Percentiles rank a stretch among this genome's conserved stretches.
These are phyloP conservation scores for Antennarius maculatus DNA, from an alignment of 2,797 vertebrate genomes.

Conservation along the genomic window DNA sequence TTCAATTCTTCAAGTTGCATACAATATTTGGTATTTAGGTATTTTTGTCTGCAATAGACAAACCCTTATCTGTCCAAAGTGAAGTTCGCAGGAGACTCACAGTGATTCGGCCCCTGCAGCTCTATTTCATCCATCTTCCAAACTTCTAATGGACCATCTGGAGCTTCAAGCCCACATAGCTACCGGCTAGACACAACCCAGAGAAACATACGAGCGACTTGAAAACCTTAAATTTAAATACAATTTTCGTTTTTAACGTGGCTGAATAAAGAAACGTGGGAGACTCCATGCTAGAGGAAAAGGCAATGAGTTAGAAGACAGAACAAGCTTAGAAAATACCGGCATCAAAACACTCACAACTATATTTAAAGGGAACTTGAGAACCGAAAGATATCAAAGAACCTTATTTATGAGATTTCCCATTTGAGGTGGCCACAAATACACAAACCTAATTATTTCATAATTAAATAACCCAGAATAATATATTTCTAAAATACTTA, in stretches of 20 bases:
- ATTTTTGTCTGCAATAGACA: slow-evolving; percentile 25
- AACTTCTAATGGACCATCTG: slow-evolving; percentile 43
- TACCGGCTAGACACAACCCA: slow-evolving; percentile 31
- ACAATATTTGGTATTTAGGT: slow-evolving; percentile 2
- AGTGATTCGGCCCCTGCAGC: slow-evolving; percentile 26
- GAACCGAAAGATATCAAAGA: slow-evolving; percentile 16
- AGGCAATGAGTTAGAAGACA: slow-evolving; percentile 5
- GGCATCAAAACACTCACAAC: neutral
- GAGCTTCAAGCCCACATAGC: slow-evolving; percentile 21
- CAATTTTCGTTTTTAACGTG: slow-evolving; percentile 12
- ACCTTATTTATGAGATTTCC: neutral
- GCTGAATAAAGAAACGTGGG: slow-evolving; percentile 5
- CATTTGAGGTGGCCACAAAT: too few species aligned
- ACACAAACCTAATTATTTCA: too few species aligned
- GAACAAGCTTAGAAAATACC: neutral
- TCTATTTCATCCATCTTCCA: slow-evolving; percentile 42
- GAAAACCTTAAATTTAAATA: slow-evolving; percentile 20
- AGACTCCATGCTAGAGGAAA: neutral
- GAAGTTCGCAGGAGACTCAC: slow-evolving; percentile 23
- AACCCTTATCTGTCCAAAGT: slow-evolving; percentile 24
- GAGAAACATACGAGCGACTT: slow-evolving; percentile 2
- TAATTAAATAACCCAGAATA: too few species aligned
- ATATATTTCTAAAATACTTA: too few species aligned
- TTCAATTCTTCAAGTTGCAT: slow-evolving; percentile 8
- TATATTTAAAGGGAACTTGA: neutral